Conservation (phyloP, 2,888 invertebrate species). For the Amphipoea lucens region DNA sequence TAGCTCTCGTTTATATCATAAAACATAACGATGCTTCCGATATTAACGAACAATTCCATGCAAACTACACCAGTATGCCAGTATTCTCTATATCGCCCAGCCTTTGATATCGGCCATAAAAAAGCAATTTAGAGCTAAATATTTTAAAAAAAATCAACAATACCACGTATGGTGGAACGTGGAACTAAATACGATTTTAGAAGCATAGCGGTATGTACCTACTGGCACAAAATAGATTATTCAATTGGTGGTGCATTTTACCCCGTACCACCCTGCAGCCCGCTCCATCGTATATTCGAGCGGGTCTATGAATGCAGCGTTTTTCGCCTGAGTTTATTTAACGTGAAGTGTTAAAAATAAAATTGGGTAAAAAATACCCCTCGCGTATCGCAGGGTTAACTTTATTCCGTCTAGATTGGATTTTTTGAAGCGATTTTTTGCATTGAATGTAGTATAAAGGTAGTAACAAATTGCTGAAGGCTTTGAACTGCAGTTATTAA, state of each 20-base stretch:
- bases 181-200: constrained; percentile 43
- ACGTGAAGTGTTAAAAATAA: constrained; percentile 71
- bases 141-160: constrained; percentile 24
- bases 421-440: constrained; percentile 55
- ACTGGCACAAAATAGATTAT: constrained; percentile 78
- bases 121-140: constrained; percentile 23
- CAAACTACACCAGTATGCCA: constrained; percentile 18
- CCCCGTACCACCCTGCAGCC: constrained; percentile 60
- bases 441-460: constrained; percentile 43
- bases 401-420: constrained; percentile 61
- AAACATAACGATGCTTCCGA: constrained; percentile 28
- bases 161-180: constrained; percentile 14
- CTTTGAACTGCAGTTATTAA: constrained; percentile 32
- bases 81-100: not conserved
- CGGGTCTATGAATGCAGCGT: constrained; percentile 70
- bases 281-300: constrained; percentile 69
- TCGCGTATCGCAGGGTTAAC: constrained; percentile 58
- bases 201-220: constrained; percentile 43
- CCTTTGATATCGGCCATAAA: constrained; percentile 34
- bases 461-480: constrained; percentile 40
- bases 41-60: constrained; percentile 30
- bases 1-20: constrained; percentile 14
- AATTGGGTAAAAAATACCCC: constrained; percentile 64
- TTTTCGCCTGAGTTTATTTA: constrained; percentile 68
- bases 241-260: constrained; percentile 82